Evolutionary conservation across 53 echinoderm and acorn worm species (phyloP).

Genomic region (Glandiceps talaboti): DNA sequence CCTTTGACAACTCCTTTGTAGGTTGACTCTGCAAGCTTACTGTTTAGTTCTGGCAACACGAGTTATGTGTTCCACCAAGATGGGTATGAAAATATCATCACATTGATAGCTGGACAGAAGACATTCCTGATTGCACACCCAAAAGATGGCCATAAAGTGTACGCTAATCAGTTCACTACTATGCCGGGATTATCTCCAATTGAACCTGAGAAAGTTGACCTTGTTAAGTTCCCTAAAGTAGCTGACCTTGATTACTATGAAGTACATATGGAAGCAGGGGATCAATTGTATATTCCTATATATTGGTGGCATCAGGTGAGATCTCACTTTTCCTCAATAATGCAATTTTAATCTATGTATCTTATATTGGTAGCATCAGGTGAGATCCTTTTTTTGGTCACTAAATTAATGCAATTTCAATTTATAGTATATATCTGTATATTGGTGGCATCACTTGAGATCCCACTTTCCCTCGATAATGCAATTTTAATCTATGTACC

Average conservation of each 20-base stretch:
- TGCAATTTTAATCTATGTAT: too few relatives aligned
- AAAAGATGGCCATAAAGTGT: neutral
- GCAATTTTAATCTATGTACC: too few relatives aligned
- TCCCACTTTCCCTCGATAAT: too few relatives aligned
- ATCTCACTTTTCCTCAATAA: too few relatives aligned
- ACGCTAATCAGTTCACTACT: neutral
- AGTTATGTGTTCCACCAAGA: neutral
- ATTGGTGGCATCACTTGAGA: too few relatives aligned
- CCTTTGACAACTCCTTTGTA: too few relatives aligned
- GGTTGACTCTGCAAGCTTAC: neutral
- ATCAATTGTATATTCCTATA: neutral
- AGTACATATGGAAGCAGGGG: neutral
- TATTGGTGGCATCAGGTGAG: neutral
- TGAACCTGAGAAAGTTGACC: neutral
- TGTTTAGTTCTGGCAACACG: neutral
- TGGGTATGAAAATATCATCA: neutral
- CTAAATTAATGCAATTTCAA: too few relatives aligned
- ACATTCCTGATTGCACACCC: neutral
- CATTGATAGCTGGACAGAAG: neutral
- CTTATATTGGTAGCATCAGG: too few relatives aligned
- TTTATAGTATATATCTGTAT: too few relatives aligned
- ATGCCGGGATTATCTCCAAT: neutral
- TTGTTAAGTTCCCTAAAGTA: neutral
- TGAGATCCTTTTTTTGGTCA: too few relatives aligned
- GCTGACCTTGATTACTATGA: neutral